These are phyloP conservation scores for Coboldia fuscipes DNA, from an alignment of 1,140 invertebrate species.

Conservation along the genomic window DNA sequence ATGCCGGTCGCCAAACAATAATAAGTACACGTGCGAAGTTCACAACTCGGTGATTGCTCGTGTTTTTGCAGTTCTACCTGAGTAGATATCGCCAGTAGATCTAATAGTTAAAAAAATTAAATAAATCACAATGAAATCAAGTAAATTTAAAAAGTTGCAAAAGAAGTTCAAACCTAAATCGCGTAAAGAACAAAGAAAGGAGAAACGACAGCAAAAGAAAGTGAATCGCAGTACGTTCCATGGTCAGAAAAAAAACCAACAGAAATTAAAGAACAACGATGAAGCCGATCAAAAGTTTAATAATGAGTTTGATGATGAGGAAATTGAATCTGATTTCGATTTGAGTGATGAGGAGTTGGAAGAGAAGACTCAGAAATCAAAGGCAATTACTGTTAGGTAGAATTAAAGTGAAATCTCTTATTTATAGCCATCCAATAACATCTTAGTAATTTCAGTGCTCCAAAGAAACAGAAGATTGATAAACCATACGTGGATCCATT, in stretches of 20 bases:
- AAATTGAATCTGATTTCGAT: constrained; percentile 17
- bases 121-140: too few species aligned
- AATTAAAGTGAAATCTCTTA: not conserved
- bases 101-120: too few species aligned
- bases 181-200: constrained; percentile 36
- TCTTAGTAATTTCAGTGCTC: not conserved
- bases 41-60: too few species aligned
- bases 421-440: not conserved
- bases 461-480: not conserved
- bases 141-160: too few species aligned
- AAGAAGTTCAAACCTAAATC: too few species aligned
- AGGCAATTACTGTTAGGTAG: not conserved
- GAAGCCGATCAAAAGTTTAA: not conserved
- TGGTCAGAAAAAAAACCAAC: constrained; percentile 13
- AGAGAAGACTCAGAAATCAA: not conserved
- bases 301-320: constrained; percentile 12
- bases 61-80: too few species aligned
- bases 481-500: not conserved
- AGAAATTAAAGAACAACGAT: not conserved
- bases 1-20: too few species aligned
- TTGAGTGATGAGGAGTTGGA: constrained; percentile 13
- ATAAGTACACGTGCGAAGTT: too few species aligned
- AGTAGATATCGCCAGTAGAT: too few species aligned
- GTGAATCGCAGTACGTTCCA: constrained; percentile 24
- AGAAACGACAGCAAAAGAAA: constrained; percentile 29